Evolutionary conservation across 2,888 invertebrate species (phyloP).

Genomic region (Eueremaeus valkanovi): DNA sequence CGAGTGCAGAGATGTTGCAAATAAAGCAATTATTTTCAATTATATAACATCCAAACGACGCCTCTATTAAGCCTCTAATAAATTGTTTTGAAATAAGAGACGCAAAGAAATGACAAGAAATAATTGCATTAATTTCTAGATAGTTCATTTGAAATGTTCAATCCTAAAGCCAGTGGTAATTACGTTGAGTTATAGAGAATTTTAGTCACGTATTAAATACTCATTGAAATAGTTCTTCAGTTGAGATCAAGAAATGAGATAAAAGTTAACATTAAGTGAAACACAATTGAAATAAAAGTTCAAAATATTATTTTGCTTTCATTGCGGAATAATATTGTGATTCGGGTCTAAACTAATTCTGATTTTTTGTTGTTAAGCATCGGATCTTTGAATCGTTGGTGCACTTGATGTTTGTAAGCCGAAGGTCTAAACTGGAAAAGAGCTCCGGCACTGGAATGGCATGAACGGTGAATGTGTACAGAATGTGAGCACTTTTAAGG

Average conservation of each 20-base stretch:
- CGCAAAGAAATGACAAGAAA: background rate
- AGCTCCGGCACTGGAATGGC: too few relatives aligned
- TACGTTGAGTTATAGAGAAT: background rate
- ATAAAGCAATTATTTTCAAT: constrained; percentile 22
- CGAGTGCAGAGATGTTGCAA: background rate
- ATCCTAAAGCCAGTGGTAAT: background rate
- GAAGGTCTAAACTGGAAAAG: background rate
- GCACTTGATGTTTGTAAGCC: background rate
- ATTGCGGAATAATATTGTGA: too few relatives aligned
- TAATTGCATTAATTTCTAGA: background rate
- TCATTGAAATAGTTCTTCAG: background rate
- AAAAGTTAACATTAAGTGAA: background rate
- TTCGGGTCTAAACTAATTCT: too few relatives aligned
- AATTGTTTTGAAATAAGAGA: constrained; percentile 2
- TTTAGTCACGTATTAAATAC: constrained; percentile 3
- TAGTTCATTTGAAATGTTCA: background rate
- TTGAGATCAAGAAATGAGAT: background rate
- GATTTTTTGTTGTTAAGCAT: too few relatives aligned
- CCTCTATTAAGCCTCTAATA: constrained; percentile 21
- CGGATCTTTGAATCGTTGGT: too few relatives aligned
- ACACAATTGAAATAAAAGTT: background rate
- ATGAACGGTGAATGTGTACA: background rate
- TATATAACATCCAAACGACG: background rate
- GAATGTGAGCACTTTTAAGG: too few relatives aligned
- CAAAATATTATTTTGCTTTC: too few relatives aligned